Evolutionary conservation across 2,113 vertebrate species (phyloP).

Genomic region (Anguilla rostrata): DNA sequence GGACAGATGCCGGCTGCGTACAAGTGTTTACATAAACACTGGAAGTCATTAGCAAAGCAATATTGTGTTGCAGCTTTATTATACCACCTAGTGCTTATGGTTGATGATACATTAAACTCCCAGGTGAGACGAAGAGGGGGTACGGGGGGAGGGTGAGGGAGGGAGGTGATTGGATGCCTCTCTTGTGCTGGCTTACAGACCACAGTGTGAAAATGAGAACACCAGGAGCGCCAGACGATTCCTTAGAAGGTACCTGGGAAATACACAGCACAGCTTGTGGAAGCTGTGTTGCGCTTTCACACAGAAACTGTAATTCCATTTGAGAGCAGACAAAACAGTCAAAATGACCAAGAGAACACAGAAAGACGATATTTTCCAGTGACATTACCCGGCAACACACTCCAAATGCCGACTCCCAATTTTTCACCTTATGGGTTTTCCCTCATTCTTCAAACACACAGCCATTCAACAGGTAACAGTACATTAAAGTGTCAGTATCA

Average conservation of each 20-base stretch:
- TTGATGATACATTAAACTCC: neutral
- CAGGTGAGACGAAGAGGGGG: neutral
- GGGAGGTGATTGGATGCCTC: neutral
- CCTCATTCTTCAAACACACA: neutral
- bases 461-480: too few species aligned
- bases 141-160: neutral
- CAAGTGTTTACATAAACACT: neutral
- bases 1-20: neutral
- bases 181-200: neutral
- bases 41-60: neutral
- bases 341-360: neutral
- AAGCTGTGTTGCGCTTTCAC: neutral
- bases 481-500: neutral
- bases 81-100: neutral
- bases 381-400: too few species aligned
- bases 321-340: neutral
- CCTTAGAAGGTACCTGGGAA: neutral
- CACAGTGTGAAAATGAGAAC: neutral
- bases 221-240: neutral
- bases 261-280: neutral
- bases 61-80: constrained; percentile 1
- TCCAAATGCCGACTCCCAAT: neutral
- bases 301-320: neutral
- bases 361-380: neutral
- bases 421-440: neutral